Base-by-base conservation (phyloP, 2,113 vertebrate species). In the Genyomyrus donnyi region DNA sequence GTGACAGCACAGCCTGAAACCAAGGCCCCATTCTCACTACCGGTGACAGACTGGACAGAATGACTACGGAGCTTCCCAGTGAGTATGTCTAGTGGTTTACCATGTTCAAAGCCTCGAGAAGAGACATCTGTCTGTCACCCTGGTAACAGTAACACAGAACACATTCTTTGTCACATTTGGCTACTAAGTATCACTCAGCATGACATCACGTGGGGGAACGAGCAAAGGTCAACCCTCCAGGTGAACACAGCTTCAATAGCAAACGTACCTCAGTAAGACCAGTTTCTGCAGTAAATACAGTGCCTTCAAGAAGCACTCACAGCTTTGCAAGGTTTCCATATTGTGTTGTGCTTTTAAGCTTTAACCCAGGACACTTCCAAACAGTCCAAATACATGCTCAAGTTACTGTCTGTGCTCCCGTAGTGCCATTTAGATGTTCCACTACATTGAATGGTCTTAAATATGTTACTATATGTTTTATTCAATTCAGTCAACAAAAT, bases 1-100 rank as follows among this genome's bases (percentile, higher is more conserved):
- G 91, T n/a, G 90, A 93, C 93, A 94, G 94, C 93, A 92, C 88
- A 46, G 93, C 94, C 95, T 96, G 94, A 80, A 96, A 95, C 92
- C 95, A 94, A 96, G 94, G 93, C 91, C 93, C 93, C 93, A 92
- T n/a, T 93, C 89, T 93, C 70, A 92, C 92, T 91, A 93, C 93
- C 91, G 74, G 87, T 92, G 92, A 94, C 89, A 90, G 62, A 58
- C 19, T 15, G 17, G 50, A 27, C 39, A 27, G 50, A 48, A 89
- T 42, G 50, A 58, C 83, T 45, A 62, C 8, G 15, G 24, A 48
- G 52, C 39, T 46, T 48, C 42, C 39, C 77, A 58, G 80, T 58
- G 62, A 85, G 11, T 45, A 24, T 42, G 45, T 84, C 49, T 89
- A 56, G 42, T 89, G 42, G 62, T 92, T 94, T 94, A 95, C 93